A percentile compares a stretch with the other conserved stretches of the same genome.
Conservation (phyloP, 2,113 vertebrate genomes). For the Eretmodus cyanostictus region DNA sequence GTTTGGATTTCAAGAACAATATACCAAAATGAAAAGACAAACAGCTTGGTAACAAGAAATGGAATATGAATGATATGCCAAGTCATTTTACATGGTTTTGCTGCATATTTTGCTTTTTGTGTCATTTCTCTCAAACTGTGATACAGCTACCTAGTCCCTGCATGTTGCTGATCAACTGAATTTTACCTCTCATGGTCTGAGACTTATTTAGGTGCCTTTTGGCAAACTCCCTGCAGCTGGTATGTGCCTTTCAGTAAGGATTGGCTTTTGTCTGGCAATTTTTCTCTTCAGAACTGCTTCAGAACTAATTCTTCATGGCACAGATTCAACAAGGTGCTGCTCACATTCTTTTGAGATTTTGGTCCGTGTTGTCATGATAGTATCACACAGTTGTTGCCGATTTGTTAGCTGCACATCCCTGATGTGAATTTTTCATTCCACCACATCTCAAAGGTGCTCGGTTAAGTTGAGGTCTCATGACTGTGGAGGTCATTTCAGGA, state of each 20-base stretch:
- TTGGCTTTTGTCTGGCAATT: background rate
- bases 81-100: background rate
- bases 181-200: background rate
- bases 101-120: background rate
- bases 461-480: background rate
- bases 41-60: background rate
- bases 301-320: background rate
- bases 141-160: background rate
- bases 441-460: background rate
- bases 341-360: background rate
- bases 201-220: background rate
- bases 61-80: background rate
- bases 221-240: background rate
- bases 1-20: background rate
- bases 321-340: background rate
- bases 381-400: background rate
- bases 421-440: background rate
- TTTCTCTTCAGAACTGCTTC: background rate
- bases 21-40: background rate
- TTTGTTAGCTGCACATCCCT: background rate
- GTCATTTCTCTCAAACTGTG: background rate
- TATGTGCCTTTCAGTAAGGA: background rate
- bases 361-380: background rate
- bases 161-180: background rate
- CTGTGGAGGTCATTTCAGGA: background rate